phyloP scores from a whole-genome alignment of 2,113 vertebrate genomes.

The Pao palembangensis region DNA sequence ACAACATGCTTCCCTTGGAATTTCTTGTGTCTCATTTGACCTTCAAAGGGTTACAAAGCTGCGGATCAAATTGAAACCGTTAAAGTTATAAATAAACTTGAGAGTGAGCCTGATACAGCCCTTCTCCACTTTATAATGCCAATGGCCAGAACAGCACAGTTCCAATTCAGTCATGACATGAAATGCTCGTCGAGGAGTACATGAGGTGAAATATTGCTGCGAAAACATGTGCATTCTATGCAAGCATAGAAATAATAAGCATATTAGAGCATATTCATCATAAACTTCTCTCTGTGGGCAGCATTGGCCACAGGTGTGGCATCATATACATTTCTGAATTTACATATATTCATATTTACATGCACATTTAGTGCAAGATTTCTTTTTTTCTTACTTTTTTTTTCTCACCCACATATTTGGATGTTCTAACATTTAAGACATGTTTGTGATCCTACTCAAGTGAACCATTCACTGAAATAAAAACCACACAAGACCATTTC shows the following conservation, averaged over 20 bases:
- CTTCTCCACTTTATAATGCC: slow-evolving; percentile 23
- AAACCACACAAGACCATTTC: slow-evolving; percentile 34
- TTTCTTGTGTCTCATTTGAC: slow-evolving; percentile 25
- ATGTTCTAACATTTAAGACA: slow-evolving; percentile 20
- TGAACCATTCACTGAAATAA: slow-evolving; percentile 36
- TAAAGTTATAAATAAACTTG: slow-evolving; percentile 28
- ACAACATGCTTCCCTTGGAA: slow-evolving; percentile 40
- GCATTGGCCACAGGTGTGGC: slow-evolving; percentile 43
- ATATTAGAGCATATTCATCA: slow-evolving; percentile 61
- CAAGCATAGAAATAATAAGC: slow-evolving; percentile 70
- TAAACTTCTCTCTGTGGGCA: slow-evolving; percentile 56
- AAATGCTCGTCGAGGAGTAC: slow-evolving; percentile 33
- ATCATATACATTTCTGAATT: slow-evolving; percentile 64
- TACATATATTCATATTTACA: slow-evolving; percentile 70
- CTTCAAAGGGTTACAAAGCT: slow-evolving; percentile 12
- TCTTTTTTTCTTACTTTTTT: slow-evolving; percentile 23
- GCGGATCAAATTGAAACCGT: slow-evolving; percentile 35
- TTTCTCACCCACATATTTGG: slow-evolving; percentile 16
- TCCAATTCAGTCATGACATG: slow-evolving; percentile 32
- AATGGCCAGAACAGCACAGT: slow-evolving; percentile 1
- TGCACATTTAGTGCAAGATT: slow-evolving; percentile 51
- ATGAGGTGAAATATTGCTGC: slow-evolving; percentile 68
- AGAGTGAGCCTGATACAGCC: slow-evolving; percentile 25
- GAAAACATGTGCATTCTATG: slow-evolving; percentile 68
- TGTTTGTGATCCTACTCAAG: slow-evolving; percentile 39